These are phyloP conservation scores for Meriones unguiculatus DNA, from an alignment of 2,113 vertebrate species.

Conservation along the genomic window DNA sequence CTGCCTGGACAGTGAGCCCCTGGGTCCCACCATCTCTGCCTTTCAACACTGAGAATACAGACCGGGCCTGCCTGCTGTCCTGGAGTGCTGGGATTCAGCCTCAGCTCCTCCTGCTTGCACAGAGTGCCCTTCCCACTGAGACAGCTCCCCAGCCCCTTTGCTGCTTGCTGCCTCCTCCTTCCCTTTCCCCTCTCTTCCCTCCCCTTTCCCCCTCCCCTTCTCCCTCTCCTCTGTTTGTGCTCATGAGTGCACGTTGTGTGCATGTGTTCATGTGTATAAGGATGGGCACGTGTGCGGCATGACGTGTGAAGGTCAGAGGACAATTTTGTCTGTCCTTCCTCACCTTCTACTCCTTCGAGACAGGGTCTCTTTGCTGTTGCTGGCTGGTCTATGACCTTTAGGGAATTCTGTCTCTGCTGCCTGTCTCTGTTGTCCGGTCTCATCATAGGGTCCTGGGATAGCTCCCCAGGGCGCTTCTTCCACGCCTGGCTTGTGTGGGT, in stretches of 20 bases:
- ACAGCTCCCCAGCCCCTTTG: neutral
- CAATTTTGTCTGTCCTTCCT: neutral
- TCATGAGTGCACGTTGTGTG: neutral
- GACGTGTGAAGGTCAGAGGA: neutral
- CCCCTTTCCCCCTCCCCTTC: too few species aligned
- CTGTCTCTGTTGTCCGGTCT: neutral
- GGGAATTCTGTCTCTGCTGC: neutral
- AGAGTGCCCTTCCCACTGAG: neutral
- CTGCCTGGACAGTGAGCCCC: too few species aligned
- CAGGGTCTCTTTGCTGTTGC: neutral
- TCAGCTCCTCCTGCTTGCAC: neutral
- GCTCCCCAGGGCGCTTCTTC: neutral
- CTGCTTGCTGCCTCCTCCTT: neutral
- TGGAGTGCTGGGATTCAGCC: neutral
- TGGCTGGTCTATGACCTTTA: neutral
- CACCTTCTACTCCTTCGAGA: neutral
- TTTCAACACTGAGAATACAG: neutral
- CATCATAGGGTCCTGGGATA: neutral
- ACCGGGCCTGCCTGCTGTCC: neutral
- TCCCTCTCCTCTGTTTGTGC: neutral
- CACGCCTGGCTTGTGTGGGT: neutral
- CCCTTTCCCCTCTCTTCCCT: neutral
- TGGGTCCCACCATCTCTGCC: neutral
- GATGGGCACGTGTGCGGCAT: neutral
- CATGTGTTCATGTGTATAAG: too few species aligned